Evolutionary conservation across 2,888 invertebrate genomes (phyloP).

Genomic region (Hyles lineata): DNA sequence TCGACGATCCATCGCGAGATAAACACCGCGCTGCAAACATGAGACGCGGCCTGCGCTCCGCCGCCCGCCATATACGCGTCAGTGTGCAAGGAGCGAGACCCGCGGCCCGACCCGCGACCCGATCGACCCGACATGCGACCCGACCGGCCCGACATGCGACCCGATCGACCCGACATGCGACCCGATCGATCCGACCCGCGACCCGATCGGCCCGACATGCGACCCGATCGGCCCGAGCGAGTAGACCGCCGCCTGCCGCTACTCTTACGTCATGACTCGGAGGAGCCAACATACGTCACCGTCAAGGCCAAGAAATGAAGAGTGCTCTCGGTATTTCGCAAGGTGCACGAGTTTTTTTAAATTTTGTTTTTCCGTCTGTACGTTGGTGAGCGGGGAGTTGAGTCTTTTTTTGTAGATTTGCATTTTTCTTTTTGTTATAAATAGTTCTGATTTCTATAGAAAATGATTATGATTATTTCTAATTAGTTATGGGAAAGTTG

Average conservation of each 20-base stretch:
- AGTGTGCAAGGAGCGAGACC: conserved; percentile 45
- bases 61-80: conserved; percentile 62
- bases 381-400: conserved; percentile 29
- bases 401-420: not conserved
- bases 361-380: conserved; percentile 33
- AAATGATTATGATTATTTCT: too few relatives aligned
- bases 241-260: conserved; percentile 49
- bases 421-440: not conserved
- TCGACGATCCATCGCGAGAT: conserved; percentile 93
- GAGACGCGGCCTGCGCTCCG: conserved; percentile 74
- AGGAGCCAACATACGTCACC: conserved; percentile 71
- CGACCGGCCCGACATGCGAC: conserved; percentile 31
- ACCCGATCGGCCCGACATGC: conserved; percentile 13
- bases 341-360: conserved; percentile 76
- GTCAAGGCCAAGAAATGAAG: conserved; percentile 75
- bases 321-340: conserved; percentile 80
- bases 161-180: conserved; percentile 35
- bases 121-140: conserved; percentile 10
- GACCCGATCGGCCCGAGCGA: conserved; percentile 24
- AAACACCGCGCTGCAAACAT: conserved; percentile 91
- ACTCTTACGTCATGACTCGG: conserved; percentile 45
- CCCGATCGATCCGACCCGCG: not conserved
- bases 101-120: conserved; percentile 30
- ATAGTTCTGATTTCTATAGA: too few relatives aligned
- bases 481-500: too few relatives aligned